A percentile compares a stretch with the other conserved stretches of the same genome.
phyloP scores from a whole-genome alignment of 2,113 vertebrate genomes.

The Lanius ludovicianus region DNA sequence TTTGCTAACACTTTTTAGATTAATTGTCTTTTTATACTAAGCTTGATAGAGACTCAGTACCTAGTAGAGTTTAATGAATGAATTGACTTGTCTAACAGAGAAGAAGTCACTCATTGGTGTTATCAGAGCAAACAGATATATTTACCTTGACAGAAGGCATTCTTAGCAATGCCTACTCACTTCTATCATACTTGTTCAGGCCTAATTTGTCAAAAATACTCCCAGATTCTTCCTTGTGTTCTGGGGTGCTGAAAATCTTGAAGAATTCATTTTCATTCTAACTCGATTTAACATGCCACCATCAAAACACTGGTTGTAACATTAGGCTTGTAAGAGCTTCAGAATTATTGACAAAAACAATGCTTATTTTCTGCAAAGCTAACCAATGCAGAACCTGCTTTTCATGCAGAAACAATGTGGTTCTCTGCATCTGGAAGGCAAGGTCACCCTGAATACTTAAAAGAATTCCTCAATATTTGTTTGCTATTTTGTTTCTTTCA shows the following conservation, averaged over 20 bases:
- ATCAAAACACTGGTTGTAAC: background rate
- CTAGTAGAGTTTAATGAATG: background rate
- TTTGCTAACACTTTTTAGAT: background rate
- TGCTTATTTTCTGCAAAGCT: background rate
- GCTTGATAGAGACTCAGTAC: background rate
- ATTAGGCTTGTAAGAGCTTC: background rate
- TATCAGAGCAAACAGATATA: background rate
- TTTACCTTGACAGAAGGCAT: background rate
- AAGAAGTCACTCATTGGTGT: background rate
- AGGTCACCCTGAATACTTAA: background rate
- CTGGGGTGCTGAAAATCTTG: background rate
- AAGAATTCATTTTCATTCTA: background rate
- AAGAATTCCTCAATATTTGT: background rate
- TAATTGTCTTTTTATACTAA: background rate
- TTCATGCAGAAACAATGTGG: background rate
- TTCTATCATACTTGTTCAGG: background rate
- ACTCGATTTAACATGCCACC: background rate
- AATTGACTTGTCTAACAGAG: background rate
- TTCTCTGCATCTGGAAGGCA: background rate
- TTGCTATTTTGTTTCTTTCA: conserved; percentile 3
- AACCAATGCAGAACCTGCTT: background rate
- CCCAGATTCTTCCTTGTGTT: background rate
- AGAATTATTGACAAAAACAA: background rate
- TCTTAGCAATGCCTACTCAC: background rate
- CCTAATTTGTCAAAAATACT: background rate